Evolutionary conservation across 2,888 invertebrate species (phyloP), one percentile per base, ranked within the genome.

Genomic region (Polydrusus cervinus): DNA sequence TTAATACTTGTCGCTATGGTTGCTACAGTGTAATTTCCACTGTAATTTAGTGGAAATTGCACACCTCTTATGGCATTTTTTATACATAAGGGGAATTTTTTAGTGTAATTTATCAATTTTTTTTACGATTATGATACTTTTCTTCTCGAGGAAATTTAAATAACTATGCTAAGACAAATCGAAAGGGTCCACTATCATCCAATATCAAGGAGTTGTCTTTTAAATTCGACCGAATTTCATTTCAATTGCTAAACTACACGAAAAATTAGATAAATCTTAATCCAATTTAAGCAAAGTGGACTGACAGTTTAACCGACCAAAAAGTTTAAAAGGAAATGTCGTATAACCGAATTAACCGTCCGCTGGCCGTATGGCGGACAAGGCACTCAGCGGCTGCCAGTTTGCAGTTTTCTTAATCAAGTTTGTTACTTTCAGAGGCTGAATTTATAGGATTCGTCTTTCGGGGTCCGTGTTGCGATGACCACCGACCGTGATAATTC

Each of bases 351-450:
- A 74, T 74, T 70, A 74, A 57, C 57, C 67, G 53, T 70, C 61
- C 49, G 38, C 57, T 62, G 51, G 65, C 68, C 25, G 62, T 38
- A 45, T 61, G 73, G 69, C 57, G 69, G 18, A 61, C 69, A 53
- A 43, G 40, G 51, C 66, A 66, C 60, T 71, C 61, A 53, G 53
- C 65, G 71, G 67, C 75, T 75, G 75, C 75, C 71, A 75, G 75
- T 75, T 78, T 74, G 77, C 78, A 76, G 76, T 79, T 77, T 77
- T 73, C 76, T 76, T 79, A 78, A 78, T 78, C 74, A 75, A 76
- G 78, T 79, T 76, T 76, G 74, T 60, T 74, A 45, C 74, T 61
- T 75, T 78, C 67, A 53, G 65, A 70, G 61, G 61, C 55, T 25
- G 71, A 76, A 78, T 78, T 78, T 78, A 77, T 75, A 62, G 72